A percentile compares a stretch with the other conserved stretches of the same genome.
Evolutionary conservation across 2,888 invertebrate genomes (phyloP).

Genomic region (Eilema griseolum): DNA sequence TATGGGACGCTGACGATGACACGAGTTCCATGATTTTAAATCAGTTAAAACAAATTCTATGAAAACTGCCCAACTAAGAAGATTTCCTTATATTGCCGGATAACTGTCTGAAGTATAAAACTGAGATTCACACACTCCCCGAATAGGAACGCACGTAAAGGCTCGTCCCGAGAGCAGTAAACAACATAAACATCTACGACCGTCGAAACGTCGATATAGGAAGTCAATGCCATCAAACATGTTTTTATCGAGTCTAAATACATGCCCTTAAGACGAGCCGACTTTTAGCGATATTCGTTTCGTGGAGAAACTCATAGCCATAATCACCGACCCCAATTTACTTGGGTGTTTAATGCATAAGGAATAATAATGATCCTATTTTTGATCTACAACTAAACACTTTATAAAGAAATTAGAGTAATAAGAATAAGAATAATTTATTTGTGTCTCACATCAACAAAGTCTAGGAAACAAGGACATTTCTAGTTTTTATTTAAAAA

Average conservation of each 20-base stretch:
- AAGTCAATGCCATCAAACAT: background rate
- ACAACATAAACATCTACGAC: constrained; percentile 1
- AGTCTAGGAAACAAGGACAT: too few species aligned
- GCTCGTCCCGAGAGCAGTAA: background rate
- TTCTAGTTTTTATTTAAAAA: too few species aligned
- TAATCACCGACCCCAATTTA: background rate
- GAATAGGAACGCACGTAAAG: background rate
- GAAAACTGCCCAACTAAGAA: too few species aligned
- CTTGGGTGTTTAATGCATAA: background rate
- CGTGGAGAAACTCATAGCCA: background rate
- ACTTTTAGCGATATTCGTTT: background rate
- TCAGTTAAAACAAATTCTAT: too few species aligned
- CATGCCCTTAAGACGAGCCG: background rate
- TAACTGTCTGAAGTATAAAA: constrained; percentile 2
- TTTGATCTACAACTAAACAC: background rate
- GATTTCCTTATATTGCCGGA: background rate
- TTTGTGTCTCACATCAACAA: too few species aligned
- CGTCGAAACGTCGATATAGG: background rate
- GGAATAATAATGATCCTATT: background rate
- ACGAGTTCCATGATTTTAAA: too few species aligned
- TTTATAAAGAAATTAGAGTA: too few species aligned
- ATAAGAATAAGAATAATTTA: too few species aligned
- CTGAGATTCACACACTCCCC: background rate
- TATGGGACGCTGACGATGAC: too few species aligned
- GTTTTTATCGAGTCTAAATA: constrained; percentile 1